Percentiles rank a stretch among this genome's conserved stretches.
Evolutionary conservation across 2,113 vertebrate species (phyloP).

Genomic region (Micronisus gabar): DNA sequence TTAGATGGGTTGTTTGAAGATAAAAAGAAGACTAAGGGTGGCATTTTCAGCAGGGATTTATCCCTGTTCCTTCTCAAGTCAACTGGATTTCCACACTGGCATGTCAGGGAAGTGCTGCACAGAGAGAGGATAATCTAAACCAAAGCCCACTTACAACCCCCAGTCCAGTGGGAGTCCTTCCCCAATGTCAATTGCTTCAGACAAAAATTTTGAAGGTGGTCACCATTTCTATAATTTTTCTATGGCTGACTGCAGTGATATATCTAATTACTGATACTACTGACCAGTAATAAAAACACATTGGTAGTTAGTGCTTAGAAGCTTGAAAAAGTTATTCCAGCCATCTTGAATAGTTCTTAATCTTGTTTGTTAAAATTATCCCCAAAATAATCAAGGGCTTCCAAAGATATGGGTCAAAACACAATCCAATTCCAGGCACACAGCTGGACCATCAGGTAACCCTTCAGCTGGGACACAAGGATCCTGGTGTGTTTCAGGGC

Average conservation of each 20-base stretch:
- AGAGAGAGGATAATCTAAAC: neutral
- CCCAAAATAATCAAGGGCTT: neutral
- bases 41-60: neutral
- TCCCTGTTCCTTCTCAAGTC: neutral
- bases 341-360: neutral
- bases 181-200: neutral
- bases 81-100: neutral
- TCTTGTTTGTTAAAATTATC: neutral
- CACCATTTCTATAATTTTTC: neutral
- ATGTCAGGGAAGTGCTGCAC: neutral
- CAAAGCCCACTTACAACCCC: neutral
- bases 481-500: neutral
- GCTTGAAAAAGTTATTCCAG: neutral
- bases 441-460: neutral
- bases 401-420: neutral
- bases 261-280: neutral
- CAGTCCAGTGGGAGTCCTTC: neutral
- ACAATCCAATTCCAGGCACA: neutral
- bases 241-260: neutral
- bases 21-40: neutral
- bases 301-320: neutral
- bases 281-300: neutral
- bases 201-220: neutral
- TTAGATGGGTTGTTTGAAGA: slow-evolving; percentile 1
- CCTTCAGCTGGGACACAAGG: neutral